Evolutionary conservation across 2,113 vertebrate genomes (phyloP).

Genomic region (Panthera uncia): DNA sequence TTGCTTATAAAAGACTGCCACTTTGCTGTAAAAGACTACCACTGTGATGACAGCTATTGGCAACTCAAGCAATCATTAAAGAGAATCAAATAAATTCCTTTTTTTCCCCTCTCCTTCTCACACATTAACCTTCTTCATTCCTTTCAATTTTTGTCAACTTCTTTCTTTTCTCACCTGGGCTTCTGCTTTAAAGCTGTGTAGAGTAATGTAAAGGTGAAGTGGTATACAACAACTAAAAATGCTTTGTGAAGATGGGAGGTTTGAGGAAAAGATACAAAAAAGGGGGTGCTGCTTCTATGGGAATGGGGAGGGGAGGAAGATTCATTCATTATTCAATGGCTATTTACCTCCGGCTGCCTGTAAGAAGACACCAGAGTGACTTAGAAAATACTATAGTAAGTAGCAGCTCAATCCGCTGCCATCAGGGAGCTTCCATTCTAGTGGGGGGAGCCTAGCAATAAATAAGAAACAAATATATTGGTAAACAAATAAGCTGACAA

Average conservation of each 20-base stretch:
- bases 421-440: neutral
- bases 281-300: neutral
- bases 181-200: neutral
- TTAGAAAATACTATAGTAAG: neutral
- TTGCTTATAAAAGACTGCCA: neutral
- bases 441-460: neutral
- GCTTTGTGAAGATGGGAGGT: neutral
- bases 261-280: neutral
- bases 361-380: neutral
- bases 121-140: constrained; percentile 6
- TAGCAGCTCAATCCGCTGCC: neutral
- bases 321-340: neutral
- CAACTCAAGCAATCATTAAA: neutral
- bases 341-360: neutral
- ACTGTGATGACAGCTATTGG: neutral
- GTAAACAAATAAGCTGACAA: neutral
- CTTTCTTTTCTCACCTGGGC: neutral
- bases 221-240: neutral
- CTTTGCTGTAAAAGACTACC: neutral
- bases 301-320: neutral
- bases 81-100: neutral
- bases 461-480: neutral
- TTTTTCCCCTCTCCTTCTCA: neutral
- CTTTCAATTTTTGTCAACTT: neutral
- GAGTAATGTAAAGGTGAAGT: neutral